phyloP scores from a whole-genome alignment of 2,888 invertebrate species.

The Neoascia interrupta region DNA sequence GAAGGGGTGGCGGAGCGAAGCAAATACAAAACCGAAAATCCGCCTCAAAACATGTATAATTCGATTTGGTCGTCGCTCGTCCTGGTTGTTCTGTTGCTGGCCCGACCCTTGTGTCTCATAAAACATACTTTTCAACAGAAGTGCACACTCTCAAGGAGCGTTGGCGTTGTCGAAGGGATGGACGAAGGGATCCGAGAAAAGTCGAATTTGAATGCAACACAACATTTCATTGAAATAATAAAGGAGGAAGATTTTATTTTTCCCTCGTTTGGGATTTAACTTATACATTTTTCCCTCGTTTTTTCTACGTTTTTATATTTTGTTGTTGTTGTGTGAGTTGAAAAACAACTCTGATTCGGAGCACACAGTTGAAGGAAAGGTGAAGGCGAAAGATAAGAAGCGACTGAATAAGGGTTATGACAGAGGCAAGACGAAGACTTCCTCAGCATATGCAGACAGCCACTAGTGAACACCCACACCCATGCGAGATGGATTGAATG shows the following conservation, averaged over 20 bases:
- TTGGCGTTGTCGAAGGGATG: background rate
- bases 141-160: conserved; percentile 14
- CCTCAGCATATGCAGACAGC: too few relatives aligned
- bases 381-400: conserved; percentile 36
- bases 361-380: conserved; percentile 18
- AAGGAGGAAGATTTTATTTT: conserved; percentile 48
- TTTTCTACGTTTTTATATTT: too few relatives aligned
- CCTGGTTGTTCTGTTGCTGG: background rate
- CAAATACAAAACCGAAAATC: conserved; percentile 12
- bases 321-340: too few relatives aligned
- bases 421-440: conserved; percentile 5
- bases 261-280: conserved; percentile 31
- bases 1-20: background rate
- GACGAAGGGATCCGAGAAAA: background rate
- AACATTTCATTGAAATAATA: conserved; percentile 56
- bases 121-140: conserved; percentile 46
- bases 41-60: conserved; percentile 50
- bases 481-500: conserved; percentile 37
- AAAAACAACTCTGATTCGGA: too few relatives aligned
- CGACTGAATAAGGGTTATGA: conserved; percentile 27
- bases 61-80: conserved; percentile 45
- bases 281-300: conserved; percentile 2
- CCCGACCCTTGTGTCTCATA: conserved; percentile 46
- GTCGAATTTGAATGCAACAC: conserved; percentile 50
- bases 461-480: conserved; percentile 37